Conservation (phyloP, 2,797 vertebrate species). For the Acropternis orthonyx region DNA sequence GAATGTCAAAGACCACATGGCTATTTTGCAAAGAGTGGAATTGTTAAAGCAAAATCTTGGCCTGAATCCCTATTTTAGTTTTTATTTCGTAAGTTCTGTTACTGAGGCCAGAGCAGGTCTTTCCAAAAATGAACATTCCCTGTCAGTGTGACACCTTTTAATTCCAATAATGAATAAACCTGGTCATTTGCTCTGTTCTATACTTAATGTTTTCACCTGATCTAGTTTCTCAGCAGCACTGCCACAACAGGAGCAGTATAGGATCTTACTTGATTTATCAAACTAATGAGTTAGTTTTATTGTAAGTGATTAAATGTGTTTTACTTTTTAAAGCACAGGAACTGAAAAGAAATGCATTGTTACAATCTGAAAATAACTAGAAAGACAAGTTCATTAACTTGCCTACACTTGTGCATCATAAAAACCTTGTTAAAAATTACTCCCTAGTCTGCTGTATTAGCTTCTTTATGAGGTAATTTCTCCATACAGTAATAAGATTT, state of each 20-base stretch:
- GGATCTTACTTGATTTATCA: conserved; percentile 81
- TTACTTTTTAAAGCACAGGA: conserved; percentile 86
- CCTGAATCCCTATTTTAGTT: conserved; percentile 55
- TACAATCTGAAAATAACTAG: conserved; percentile 95
- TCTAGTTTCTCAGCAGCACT: conserved; percentile 64
- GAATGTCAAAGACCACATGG: conserved; percentile 71
- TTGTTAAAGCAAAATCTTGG: conserved; percentile 68
- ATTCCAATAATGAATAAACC: conserved; percentile 74
- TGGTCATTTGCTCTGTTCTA: conserved; percentile 20
- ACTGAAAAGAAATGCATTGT: conserved; percentile 89
- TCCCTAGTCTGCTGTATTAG: conserved; percentile 98
- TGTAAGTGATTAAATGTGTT: conserved; percentile 84
- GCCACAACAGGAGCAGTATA: conserved; percentile 61
- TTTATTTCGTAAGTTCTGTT: conserved; percentile 45
- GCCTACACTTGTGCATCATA: conserved; percentile 96
- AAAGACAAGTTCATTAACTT: conserved; percentile 99
- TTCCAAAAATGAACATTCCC: conserved; percentile 63
- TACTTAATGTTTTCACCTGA: conserved; percentile 72
- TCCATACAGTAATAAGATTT: conserved; percentile 98
- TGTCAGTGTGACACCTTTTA: conserved; percentile 59
- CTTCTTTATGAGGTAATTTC: conserved; percentile 99
- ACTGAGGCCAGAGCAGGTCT: conserved; percentile 44
- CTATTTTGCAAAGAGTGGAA: conserved; percentile 52
- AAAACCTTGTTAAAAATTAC: conserved; percentile 99
- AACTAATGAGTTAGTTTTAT: conserved; percentile 84